These are phyloP conservation scores for Aphelocoma californica DNA, from an alignment of 2,797 vertebrate genomes.

Conservation along the genomic window DNA sequence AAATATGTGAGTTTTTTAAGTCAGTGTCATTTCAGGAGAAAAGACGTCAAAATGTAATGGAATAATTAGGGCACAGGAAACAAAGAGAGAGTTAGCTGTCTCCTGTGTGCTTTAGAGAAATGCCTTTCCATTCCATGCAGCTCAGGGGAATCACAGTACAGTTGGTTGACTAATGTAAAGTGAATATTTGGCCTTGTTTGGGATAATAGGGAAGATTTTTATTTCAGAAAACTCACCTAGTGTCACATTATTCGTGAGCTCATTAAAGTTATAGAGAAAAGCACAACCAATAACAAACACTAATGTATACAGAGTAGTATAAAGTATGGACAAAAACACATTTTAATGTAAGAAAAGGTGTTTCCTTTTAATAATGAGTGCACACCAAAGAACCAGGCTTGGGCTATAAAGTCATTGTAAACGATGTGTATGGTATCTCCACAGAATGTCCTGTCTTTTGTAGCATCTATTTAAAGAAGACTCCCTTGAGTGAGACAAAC, in stretches of 20 bases:
- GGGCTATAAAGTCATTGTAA: not conserved
- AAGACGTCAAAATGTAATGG: not conserved
- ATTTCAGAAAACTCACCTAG: not conserved
- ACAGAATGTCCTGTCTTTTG: not conserved
- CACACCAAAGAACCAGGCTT: not conserved
- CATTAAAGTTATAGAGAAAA: not conserved
- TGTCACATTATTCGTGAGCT: not conserved
- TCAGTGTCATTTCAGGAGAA: conserved; percentile 9
- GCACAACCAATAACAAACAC: not conserved
- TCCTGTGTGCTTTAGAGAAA: conserved; percentile 3
- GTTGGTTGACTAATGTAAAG: not conserved
- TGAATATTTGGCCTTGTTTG: conserved; percentile 19
- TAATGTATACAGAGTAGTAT: not conserved
- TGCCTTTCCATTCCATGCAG: not conserved
- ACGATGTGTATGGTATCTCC: not conserved
- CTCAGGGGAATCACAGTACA: not conserved
- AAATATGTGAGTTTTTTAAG: not conserved
- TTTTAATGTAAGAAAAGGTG: not conserved
- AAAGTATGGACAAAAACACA: not conserved
- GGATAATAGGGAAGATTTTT: conserved; percentile 8
- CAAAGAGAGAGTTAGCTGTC: not conserved
- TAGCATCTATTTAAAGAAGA: not conserved
- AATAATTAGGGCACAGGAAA: conserved; percentile 39
- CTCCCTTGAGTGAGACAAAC: not conserved
- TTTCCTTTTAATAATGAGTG: not conserved